phyloP scores from a whole-genome alignment of 1,140 invertebrate species.

The Paralvinella palmiformis region DNA sequence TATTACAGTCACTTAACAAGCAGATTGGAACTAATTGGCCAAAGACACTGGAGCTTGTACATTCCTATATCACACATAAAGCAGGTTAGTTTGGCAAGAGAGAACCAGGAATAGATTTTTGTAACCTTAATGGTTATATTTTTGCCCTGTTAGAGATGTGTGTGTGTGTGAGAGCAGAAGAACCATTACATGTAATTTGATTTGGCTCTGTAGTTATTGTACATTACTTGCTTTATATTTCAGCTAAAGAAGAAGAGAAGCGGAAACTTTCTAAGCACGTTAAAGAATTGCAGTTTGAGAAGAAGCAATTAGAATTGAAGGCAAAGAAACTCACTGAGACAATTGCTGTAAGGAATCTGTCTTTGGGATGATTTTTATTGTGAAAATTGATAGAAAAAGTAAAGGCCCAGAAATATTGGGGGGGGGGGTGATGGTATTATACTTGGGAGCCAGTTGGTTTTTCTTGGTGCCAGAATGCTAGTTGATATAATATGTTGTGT shows the following conservation, averaged over 20 bases:
- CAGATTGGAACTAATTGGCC: conserved; percentile 11
- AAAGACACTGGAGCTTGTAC: conserved; percentile 29
- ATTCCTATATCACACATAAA: conserved; percentile 37
- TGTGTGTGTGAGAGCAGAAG: too few relatives aligned
- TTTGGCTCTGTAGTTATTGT: not conserved
- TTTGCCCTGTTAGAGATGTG: too few relatives aligned
- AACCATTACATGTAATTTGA: too few relatives aligned
- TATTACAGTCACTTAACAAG: conserved; percentile 13
- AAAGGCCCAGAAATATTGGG: too few relatives aligned
- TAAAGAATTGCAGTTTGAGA: conserved; percentile 30
- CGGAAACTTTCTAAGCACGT: conserved; percentile 30
- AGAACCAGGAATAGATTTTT: not conserved
- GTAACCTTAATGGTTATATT: not conserved
- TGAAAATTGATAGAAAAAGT: too few relatives aligned
- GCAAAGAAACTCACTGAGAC: conserved; percentile 31
- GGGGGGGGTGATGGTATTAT: too few relatives aligned
- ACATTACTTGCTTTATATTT: conserved; percentile 17
- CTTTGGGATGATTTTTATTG: too few relatives aligned
- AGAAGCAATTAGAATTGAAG: conserved; percentile 30
- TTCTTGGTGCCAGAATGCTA: not conserved
- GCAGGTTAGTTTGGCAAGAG: conserved; percentile 27
- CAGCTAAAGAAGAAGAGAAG: conserved; percentile 44
- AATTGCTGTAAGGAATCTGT: conserved; percentile 33
- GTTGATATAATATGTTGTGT: not conserved
- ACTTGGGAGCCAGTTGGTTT: not conserved